Evolutionary conservation across 92 coral and sea anemone genomes (phyloP), one percentile per base, ranked within the genome.

Genomic region (Meandrina meandrites): DNA sequence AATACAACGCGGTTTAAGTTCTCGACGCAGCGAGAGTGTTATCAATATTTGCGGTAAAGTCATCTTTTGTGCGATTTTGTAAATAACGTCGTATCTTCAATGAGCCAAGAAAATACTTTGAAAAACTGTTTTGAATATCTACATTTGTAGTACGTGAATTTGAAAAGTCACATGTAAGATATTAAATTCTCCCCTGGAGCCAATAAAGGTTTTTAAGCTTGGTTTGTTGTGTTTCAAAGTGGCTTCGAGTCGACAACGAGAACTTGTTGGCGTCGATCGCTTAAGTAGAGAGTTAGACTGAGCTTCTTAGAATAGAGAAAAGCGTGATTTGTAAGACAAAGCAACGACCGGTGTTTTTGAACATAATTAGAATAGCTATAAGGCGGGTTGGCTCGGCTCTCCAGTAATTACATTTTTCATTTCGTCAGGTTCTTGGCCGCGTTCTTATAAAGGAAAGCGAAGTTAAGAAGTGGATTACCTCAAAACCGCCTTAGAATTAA

Each of bases 401-500:
- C 47, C 86, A 85, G 90, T 95, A 93, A 95, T 95, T 95, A 93
- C 94, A 88, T 93, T 91, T 94, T 95, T 95, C 98, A 94, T 94
- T 86, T 92, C 87, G 89, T 45, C 71, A 90, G 84, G 91, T 78
- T 86, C 85, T 84, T 84, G 94, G 86, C 81, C 85, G 91, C 88
- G 84, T 81, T 81, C 86, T 92, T 84, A 93, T 92, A 93, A 94
- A 84, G 84, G 91, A 73, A 88, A 90, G 90, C 89, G 93, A 90
- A 91, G 73, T 84, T 92, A 88, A 89, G 91, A 85, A 77, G 87
- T 80, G 95, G 95, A 92, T 94, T 93, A 94, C 95, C 87, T 82
- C 85, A 89, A 92, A 94, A 92, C 98, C 98, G 98, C 98, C 92
- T 78, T 53, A 88, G 87, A 75, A 93, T 87, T 89, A 94, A 94